phyloP scores from a whole-genome alignment of 1,140 invertebrate genomes.

The Centruroides sculpturatus region DNA sequence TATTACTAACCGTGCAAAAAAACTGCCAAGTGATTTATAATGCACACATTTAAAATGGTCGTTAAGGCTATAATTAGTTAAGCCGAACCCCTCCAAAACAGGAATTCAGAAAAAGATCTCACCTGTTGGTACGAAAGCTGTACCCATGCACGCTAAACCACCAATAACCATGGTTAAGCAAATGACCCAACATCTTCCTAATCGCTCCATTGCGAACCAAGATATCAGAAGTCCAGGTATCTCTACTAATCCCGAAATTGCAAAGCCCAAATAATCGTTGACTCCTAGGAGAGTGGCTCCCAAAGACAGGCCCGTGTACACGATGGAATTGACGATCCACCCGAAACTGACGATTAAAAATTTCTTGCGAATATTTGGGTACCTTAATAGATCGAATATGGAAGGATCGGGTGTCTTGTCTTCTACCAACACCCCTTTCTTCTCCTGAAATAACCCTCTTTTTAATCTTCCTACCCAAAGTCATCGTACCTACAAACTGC shows the following conservation, averaged over 20 bases:
- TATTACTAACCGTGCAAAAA: too few species aligned
- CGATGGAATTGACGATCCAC: conserved; percentile 18
- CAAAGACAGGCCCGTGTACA: conserved; percentile 21
- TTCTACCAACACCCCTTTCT: too few species aligned
- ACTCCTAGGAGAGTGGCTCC: conserved; percentile 17
- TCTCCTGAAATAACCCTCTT: too few species aligned
- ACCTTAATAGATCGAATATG: not conserved
- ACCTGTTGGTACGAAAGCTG: not conserved
- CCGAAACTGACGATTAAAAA: not conserved
- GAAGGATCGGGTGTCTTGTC: not conserved
- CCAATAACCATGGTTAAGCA: conserved; percentile 36
- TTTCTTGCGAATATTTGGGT: not conserved
- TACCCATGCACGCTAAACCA: conserved; percentile 33
- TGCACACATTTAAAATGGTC: too few species aligned
- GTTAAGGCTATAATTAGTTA: too few species aligned
- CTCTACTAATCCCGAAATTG: conserved; percentile 48
- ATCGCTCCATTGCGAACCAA: conserved; percentile 40
- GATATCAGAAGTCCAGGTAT: conserved; percentile 37
- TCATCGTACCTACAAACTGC: not conserved
- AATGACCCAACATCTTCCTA: conserved; percentile 40
- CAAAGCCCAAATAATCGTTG: conserved; percentile 46
- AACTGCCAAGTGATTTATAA: too few species aligned
- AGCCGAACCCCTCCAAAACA: not conserved
- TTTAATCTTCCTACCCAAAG: too few species aligned
- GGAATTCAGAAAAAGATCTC: not conserved